phyloP scores from a whole-genome alignment of 2,797 vertebrate genomes.

The Hipposideros larvatus region DNA sequence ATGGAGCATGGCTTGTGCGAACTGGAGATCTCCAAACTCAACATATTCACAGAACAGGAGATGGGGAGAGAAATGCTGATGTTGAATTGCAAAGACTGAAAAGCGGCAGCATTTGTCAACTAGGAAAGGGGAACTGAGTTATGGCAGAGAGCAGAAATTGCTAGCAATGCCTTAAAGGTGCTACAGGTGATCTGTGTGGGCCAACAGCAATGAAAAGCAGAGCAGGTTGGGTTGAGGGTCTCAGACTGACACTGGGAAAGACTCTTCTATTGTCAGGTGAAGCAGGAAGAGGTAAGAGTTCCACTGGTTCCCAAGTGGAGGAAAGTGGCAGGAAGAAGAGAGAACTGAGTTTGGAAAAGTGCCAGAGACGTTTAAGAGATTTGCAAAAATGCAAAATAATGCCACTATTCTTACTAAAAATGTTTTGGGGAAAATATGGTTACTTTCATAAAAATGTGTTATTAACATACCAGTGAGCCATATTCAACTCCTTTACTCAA shows the following conservation, averaged over 20 bases:
- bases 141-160: background rate
- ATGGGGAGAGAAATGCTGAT: background rate
- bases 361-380: background rate
- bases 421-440: too few species aligned
- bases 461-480: background rate
- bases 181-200: background rate
- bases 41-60: background rate
- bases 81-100: background rate
- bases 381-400: too few species aligned
- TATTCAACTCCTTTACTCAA: background rate
- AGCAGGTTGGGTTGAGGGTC: background rate
- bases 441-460: too few species aligned
- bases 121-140: background rate
- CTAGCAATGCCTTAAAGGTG: background rate
- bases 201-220: background rate
- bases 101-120: background rate
- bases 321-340: background rate
- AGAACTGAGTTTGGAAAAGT: background rate
- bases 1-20: background rate
- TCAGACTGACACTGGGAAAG: rapidly evolving
- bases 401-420: too few species aligned
- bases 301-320: background rate
- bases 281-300: background rate
- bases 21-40: background rate
- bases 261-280: background rate